phyloP scores from a whole-genome alignment of 2,113 vertebrate genomes.

The Anas platyrhynchos region DNA sequence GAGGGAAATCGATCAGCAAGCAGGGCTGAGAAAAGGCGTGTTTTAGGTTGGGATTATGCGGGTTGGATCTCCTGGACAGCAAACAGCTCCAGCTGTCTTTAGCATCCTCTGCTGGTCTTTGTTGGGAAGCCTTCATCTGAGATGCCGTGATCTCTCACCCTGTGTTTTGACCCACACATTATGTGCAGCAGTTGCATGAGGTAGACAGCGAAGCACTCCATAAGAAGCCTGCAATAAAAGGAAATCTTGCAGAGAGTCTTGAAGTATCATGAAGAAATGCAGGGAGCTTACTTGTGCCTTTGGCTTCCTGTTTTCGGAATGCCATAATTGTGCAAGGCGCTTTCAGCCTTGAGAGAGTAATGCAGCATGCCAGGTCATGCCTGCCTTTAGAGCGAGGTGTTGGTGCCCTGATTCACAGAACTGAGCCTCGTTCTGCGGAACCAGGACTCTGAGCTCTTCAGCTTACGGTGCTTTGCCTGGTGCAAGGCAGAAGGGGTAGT shows the following conservation, averaged over 20 bases:
- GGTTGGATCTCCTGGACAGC: background rate
- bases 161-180: background rate
- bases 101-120: background rate
- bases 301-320: background rate
- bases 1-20: background rate
- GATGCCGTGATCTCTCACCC: background rate
- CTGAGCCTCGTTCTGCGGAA: background rate
- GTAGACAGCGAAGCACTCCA: background rate
- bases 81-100: background rate
- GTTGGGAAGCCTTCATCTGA: background rate
- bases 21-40: background rate
- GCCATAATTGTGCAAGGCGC: fast-evolving
- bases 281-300: background rate
- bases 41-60: background rate
- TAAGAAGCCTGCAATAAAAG: background rate
- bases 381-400: background rate
- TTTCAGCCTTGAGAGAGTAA: background rate
- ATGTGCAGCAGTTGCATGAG: background rate
- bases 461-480: background rate
- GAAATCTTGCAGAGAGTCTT: background rate
- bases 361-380: background rate
- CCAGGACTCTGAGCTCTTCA: background rate
- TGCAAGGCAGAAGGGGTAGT: fast-evolving
- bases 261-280: background rate
- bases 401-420: background rate